A percentile compares a stretch with the other conserved stretches of the same genome.
phyloP scores from a whole-genome alignment of 2,797 vertebrate genomes.

The Propithecus deckenii region DNA sequence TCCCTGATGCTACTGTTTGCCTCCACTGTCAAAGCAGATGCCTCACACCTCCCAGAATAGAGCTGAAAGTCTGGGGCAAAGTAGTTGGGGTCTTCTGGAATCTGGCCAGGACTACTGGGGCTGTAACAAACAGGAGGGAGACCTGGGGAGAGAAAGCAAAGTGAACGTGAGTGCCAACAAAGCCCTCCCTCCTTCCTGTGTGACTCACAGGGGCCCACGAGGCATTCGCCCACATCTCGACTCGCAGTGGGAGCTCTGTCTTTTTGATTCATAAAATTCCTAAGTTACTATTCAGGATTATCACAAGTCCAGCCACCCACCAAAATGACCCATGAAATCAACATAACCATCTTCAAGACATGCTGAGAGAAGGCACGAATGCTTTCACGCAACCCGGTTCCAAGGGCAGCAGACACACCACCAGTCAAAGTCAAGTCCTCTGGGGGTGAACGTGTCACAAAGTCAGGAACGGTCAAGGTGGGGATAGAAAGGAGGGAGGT shows the following conservation, averaged over 20 bases:
- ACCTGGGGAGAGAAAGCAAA: constrained; percentile 74
- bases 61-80: constrained; percentile 83
- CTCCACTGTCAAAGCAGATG: constrained; percentile 77
- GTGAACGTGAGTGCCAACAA: background rate
- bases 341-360: background rate
- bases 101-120: constrained; percentile 76
- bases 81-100: constrained; percentile 82
- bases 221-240: background rate
- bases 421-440: background rate
- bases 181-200: background rate
- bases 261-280: constrained; percentile 73
- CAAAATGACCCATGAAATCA: background rate
- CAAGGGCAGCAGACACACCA: background rate
- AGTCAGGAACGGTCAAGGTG: background rate
- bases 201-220: background rate
- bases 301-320: constrained; percentile 36
- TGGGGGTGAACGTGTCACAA: background rate
- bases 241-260: constrained; percentile 1
- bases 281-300: constrained; percentile 39
- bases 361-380: fast-evolving
- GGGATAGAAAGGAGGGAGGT: background rate
- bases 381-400: background rate
- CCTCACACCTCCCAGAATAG: constrained; percentile 82
- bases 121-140: constrained; percentile 81
- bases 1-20: constrained; percentile 75